phyloP scores from a whole-genome alignment of 2,797 vertebrate species.

The Malurus leucopterus region DNA sequence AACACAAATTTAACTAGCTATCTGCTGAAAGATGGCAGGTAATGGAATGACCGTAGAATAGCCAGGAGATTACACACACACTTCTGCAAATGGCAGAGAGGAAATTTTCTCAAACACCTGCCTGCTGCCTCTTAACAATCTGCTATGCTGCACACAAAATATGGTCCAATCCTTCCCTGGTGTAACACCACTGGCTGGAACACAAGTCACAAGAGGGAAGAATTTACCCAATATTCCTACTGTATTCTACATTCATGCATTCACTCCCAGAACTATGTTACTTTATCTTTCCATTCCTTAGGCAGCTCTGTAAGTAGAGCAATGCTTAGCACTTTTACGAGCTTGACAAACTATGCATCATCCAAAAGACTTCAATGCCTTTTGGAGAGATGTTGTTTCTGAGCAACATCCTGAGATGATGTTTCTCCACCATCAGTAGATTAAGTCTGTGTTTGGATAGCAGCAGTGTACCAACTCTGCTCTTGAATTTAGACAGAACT shows the following conservation, averaged over 20 bases:
- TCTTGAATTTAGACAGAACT: neutral
- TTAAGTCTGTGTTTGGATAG: neutral
- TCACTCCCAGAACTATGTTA: neutral
- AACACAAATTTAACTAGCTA: constrained; percentile 8
- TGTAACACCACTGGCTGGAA: neutral
- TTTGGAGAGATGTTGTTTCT: neutral
- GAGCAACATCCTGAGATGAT: too few species aligned
- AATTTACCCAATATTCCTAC: neutral
- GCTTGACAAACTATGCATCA: neutral
- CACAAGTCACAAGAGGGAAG: neutral
- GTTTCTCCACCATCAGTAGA: neutral
- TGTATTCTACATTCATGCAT: neutral
- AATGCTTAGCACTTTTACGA: neutral
- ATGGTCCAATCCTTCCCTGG: fast-evolving
- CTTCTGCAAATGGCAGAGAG: neutral
- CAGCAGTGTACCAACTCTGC: neutral
- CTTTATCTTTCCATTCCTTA: neutral
- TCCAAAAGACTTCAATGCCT: neutral
- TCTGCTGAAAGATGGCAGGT: neutral
- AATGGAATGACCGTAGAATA: neutral
- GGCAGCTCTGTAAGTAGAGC: neutral
- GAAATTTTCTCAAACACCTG: neutral
- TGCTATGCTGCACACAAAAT: neutral
- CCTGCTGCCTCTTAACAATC: neutral
- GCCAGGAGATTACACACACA: neutral